Base-by-base conservation (phyloP, 1,140 invertebrate species). In the Pogonomyrmex californicus region DNA sequence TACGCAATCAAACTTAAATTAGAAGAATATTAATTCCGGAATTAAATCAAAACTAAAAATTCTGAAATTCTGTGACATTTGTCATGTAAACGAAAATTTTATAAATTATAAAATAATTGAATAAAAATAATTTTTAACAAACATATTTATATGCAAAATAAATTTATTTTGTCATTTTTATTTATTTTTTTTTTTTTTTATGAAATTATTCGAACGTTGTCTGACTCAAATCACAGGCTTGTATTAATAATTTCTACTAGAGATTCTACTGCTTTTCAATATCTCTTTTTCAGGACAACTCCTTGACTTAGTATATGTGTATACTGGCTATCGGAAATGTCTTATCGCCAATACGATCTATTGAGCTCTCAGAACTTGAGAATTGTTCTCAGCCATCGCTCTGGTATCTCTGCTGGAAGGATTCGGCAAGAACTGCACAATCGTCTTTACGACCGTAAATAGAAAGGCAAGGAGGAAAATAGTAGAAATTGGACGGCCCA, bases 371-470 rank as follows among this genome's bases (percentile, higher is more conserved):
- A 17, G 17, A 38, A 33, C 30, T 65, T 65, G 17, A 47, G 12
- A 79, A 79, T 66, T 66, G 44, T 79, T n/a, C 33, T 66, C 62
- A 17, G 33, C n/a, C 60, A 4, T 65, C 36, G 12, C 33, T 7
- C n/a, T 78, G 9, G 2, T 81, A 17, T 4, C 38, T 47, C 9
- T 30, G 2, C 4, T 51, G 4, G 4, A 23, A 71, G 36, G 49
- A 82, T 82, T 82, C 51, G 41, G 30, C 30, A 81, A 81, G 49
- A 81, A 47, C 36, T 51, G 51, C 38, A 30, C 63, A 44, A 82
- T 82, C 66, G 51, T 82, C 38, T 58, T 78, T 44, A 71, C 23
- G 38, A 36, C 5, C 78, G 51, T 73, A 82, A 82, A 73, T 82
- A 82, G 79, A 60, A 73, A 47, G 23, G 51, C 9, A 41, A 71